Evolutionary conservation across 2,888 invertebrate species (phyloP).

Genomic region (Rhingia campestris): DNA sequence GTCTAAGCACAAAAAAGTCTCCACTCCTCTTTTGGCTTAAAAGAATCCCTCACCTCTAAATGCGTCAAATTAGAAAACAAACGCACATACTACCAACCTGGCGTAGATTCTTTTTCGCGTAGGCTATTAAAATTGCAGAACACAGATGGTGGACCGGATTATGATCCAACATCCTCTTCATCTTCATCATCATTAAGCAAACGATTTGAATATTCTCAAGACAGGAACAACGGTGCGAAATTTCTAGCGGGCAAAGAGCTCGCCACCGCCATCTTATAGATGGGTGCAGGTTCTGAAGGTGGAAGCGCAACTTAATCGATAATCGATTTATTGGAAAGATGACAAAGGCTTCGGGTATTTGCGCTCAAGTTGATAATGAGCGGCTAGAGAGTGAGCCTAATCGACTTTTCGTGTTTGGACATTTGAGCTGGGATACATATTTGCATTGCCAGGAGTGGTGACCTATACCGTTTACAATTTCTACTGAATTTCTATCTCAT

Average conservation of each 20-base stretch:
- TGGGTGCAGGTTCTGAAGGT: not conserved
- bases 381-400: constrained; percentile 12
- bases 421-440: not conserved
- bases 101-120: too few species aligned
- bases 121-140: too few species aligned
- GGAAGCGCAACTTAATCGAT: constrained; percentile 42
- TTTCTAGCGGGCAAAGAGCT: constrained; percentile 38
- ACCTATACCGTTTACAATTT: too few species aligned
- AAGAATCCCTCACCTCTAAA: too few species aligned
- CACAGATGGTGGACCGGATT: constrained; percentile 52
- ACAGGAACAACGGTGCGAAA: not conserved
- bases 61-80: too few species aligned
- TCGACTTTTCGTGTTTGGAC: constrained; percentile 59
- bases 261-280: constrained; percentile 19
- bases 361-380: constrained; percentile 46
- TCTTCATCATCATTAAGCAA: constrained; percentile 58
- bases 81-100: too few species aligned
- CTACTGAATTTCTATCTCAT: too few species aligned
- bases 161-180: constrained; percentile 44
- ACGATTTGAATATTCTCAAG: constrained; percentile 38
- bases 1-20: too few species aligned
- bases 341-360: constrained; percentile 46
- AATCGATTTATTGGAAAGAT: constrained; percentile 54
- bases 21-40: too few species aligned
- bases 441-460: constrained; percentile 12